phyloP scores from a whole-genome alignment of 2,797 vertebrate genomes.

The Macroramphosus scolopax region DNA sequence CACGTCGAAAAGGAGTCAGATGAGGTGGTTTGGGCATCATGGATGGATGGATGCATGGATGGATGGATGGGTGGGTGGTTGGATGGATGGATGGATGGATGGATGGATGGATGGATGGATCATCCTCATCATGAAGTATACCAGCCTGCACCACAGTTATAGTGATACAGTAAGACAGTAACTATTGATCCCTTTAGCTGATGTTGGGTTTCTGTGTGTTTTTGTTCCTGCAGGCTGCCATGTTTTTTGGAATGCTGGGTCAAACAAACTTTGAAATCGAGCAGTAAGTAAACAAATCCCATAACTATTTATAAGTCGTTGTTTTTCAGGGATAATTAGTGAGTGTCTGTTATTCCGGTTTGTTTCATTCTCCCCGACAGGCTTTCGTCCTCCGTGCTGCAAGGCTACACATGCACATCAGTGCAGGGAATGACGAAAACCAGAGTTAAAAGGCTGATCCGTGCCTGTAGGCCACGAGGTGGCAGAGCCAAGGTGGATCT shows the following conservation, averaged over 20 bases:
- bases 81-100: no score
- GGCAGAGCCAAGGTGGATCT: constrained; percentile 54
- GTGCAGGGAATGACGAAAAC: constrained; percentile 9
- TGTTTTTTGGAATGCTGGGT: constrained; percentile 55
- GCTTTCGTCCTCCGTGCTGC: constrained; percentile 59
- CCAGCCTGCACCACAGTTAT: background rate
- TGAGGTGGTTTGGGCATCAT: no score
- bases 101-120: no score
- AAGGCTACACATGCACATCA: constrained; percentile 67
- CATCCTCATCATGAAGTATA: no score
- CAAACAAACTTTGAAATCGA: constrained; percentile 40
- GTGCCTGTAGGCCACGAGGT: constrained; percentile 46
- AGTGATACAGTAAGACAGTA: background rate
- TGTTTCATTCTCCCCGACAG: constrained; percentile 38
- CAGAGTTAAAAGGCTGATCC: constrained; percentile 40
- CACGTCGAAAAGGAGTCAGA: no score
- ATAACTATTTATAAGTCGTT: background rate
- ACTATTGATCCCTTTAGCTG: no score
- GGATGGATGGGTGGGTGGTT: no score
- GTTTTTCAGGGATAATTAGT: no score
- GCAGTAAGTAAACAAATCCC: constrained; percentile 56
- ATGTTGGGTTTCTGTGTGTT: background rate
- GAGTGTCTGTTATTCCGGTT: background rate
- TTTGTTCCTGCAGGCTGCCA: constrained; percentile 50
- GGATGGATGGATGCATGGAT: no score